phyloP scores from a whole-genome alignment of 1,140 invertebrate genomes.

The Drosophila nannoptera region DNA sequence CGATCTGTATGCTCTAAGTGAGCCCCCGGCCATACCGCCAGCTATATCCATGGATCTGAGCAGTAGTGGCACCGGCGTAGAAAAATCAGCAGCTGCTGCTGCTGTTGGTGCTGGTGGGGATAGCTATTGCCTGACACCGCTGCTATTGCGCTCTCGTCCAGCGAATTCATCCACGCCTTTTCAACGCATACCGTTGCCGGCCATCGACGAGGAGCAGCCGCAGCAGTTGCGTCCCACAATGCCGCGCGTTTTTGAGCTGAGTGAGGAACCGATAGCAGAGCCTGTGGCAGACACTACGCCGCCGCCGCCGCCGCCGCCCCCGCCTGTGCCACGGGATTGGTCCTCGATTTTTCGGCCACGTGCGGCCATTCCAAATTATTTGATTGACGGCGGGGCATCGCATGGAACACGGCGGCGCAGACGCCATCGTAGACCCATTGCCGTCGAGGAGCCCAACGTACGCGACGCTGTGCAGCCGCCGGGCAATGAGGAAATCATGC shows the following conservation, averaged over 20 bases:
- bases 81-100: neutral
- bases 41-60: neutral
- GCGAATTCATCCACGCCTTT: constrained; percentile 32
- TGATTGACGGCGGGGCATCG: neutral
- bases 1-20: neutral
- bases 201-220: constrained; percentile 51
- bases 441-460: neutral
- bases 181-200: constrained; percentile 33
- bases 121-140: neutral
- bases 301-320: neutral
- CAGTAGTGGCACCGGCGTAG: no score
- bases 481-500: constrained; percentile 25
- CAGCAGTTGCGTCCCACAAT: neutral
- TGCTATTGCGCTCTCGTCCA: constrained; percentile 5
- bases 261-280: neutral
- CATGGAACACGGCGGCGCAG: neutral
- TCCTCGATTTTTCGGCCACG: constrained; percentile 40
- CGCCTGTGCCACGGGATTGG: constrained; percentile 35
- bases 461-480: neutral
- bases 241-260: constrained; percentile 33
- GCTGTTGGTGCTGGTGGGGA: neutral
- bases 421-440: neutral
- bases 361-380: constrained; percentile 12
- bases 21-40: neutral
- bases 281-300: neutral